Percentiles rank a stretch among this genome's conserved stretches.
Evolutionary conservation across 2,888 invertebrate species (phyloP).

Genomic region (Cinara cedri): DNA sequence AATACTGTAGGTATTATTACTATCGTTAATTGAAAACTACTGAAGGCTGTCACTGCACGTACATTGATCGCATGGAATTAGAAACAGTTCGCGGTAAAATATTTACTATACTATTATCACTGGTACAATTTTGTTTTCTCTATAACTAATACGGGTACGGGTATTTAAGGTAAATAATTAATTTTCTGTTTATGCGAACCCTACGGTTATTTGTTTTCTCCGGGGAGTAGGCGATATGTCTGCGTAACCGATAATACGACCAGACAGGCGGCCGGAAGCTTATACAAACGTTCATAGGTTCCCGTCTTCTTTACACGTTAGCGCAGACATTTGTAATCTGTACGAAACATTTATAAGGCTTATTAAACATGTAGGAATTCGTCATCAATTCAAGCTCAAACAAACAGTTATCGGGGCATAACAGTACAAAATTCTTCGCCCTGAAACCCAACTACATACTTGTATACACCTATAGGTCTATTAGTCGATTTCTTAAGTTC

Average conservation of each 20-base stretch:
- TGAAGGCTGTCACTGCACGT: not conserved
- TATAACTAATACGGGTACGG: slow-evolving; percentile 9
- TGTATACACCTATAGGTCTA: too few relatives aligned
- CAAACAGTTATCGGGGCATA: too few relatives aligned
- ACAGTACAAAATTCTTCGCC: too few relatives aligned
- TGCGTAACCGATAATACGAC: slow-evolving; percentile 4
- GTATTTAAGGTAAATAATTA: slow-evolving; percentile 49
- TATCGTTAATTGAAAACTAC: slow-evolving; percentile 5
- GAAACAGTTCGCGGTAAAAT: slow-evolving; percentile 1
- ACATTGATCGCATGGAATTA: not conserved
- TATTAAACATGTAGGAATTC: too few relatives aligned
- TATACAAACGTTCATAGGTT: too few relatives aligned
- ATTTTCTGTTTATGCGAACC: slow-evolving; percentile 19
- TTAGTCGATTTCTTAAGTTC: too few relatives aligned
- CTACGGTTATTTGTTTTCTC: not conserved
- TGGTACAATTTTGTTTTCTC: not conserved
- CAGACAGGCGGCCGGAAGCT: not conserved
- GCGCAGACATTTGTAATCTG: too few relatives aligned
- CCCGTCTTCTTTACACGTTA: too few relatives aligned
- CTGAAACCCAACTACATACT: too few relatives aligned
- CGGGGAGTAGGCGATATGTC: slow-evolving; percentile 18
- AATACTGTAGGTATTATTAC: too few relatives aligned
- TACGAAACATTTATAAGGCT: too few relatives aligned
- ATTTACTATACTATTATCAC: slow-evolving; percentile 33
- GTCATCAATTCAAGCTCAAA: too few relatives aligned